Evolutionary conservation across 92 coral and sea anemone genomes (phyloP).

Genomic region (Umimayanthus chanpuru): DNA sequence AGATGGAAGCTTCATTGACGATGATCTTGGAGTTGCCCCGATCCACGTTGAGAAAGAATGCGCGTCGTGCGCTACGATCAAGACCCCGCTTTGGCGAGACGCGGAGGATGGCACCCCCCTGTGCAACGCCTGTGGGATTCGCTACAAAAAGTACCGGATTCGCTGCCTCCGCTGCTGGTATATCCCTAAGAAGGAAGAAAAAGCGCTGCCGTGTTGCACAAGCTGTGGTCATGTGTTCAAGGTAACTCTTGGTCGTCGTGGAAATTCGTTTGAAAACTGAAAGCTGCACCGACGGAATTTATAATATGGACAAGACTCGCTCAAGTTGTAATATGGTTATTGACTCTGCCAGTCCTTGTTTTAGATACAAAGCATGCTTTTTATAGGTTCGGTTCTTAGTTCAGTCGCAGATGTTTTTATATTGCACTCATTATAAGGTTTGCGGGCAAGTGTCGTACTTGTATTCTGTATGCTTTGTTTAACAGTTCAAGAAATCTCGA

Average conservation of each 20-base stretch:
- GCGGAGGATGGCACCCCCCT: constrained; percentile 99
- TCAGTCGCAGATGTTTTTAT: constrained; percentile 29
- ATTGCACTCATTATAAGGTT: constrained; percentile 5
- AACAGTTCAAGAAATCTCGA: neutral
- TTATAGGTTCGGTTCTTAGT: constrained; percentile 37
- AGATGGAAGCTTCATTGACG: constrained; percentile 60
- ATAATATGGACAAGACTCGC: neutral
- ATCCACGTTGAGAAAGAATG: constrained; percentile 91
- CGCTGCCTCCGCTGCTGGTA: constrained; percentile 97
- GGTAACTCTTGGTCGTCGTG: constrained; percentile 78
- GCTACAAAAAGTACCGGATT: constrained; percentile 96
- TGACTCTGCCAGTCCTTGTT: neutral
- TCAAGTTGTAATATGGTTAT: neutral
- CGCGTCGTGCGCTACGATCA: constrained; percentile 93
- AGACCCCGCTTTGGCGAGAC: constrained; percentile 98
- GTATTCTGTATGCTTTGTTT: neutral
- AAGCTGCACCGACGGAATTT: neutral
- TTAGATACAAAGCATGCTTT: constrained; percentile 13
- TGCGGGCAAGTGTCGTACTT: neutral
- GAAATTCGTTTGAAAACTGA: constrained; percentile 54
- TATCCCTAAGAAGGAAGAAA: constrained; percentile 97
- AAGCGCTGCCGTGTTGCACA: constrained; percentile 83
- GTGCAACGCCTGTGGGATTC: constrained; percentile 98
- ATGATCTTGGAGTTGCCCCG: constrained; percentile 86
- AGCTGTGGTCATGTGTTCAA: constrained; percentile 90